Evolutionary conservation across 2,888 invertebrate genomes (phyloP).

Genomic region (Petrolisthes manimaculis): DNA sequence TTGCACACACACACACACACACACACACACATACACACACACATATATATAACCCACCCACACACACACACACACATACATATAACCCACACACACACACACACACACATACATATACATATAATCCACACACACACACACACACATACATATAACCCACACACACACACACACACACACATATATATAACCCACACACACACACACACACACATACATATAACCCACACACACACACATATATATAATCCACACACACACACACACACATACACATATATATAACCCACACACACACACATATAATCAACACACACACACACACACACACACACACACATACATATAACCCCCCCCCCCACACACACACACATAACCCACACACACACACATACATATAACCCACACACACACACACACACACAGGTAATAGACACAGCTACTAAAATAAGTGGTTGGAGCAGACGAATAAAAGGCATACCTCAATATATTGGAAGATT

Average conservation of each 20-base stretch:
- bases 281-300: neutral
- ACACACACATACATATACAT: neutral
- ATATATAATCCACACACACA: neutral
- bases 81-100: neutral
- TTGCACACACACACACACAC: neutral
- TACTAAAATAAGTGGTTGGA: slow-evolving; percentile 46
- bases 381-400: neutral
- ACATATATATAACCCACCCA: neutral
- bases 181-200: too few species aligned
- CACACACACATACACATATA: neutral
- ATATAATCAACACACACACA: too few species aligned
- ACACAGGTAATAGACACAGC: slow-evolving; percentile 49
- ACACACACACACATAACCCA: too few species aligned
- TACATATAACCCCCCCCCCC: too few species aligned
- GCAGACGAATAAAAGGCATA: slow-evolving; percentile 50
- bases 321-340: too few species aligned
- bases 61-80: neutral
- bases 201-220: too few species aligned
- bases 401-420: slow-evolving; percentile 9
- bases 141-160: neutral
- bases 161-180: too few species aligned
- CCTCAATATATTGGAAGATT: slow-evolving; percentile 53
- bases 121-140: neutral
- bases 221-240: neutral
- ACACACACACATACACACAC: neutral